phyloP scores from a whole-genome alignment of 1,140 invertebrate genomes.

The Cyphomyrmex costatus region DNA sequence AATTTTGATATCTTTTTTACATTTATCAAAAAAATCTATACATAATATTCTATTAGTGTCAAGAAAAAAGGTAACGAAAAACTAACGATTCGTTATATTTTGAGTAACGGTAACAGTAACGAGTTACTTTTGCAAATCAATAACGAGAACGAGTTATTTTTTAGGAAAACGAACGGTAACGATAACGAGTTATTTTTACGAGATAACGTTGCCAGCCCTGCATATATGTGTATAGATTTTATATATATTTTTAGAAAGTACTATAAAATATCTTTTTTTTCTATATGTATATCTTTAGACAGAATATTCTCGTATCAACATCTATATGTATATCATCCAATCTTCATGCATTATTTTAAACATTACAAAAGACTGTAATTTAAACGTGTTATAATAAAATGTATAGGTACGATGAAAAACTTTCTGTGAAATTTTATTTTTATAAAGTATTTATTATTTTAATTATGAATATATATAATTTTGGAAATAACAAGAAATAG shows the following conservation, averaged over 20 bases:
- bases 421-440: not conserved
- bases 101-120: too few species aligned
- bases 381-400: not conserved
- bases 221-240: constrained; percentile 14
- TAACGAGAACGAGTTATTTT: too few species aligned
- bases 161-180: too few species aligned
- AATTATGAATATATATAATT: not conserved
- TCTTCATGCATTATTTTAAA: not conserved
- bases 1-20: too few species aligned
- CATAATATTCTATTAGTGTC: too few species aligned
- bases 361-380: constrained; percentile 3
- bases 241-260: not conserved
- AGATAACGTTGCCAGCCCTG: too few species aligned
- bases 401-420: not conserved
- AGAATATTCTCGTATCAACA: not conserved
- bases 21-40: too few species aligned
- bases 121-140: too few species aligned
- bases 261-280: constrained; percentile 8
- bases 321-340: not conserved
- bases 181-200: too few species aligned
- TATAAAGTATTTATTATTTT: too few species aligned
- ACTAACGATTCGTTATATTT: too few species aligned
- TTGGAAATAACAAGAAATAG: not conserved
- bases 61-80: too few species aligned
- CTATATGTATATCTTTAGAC: not conserved